phyloP scores from a whole-genome alignment of 2,113 vertebrate genomes.

The Pelecanoides urinatrix region DNA sequence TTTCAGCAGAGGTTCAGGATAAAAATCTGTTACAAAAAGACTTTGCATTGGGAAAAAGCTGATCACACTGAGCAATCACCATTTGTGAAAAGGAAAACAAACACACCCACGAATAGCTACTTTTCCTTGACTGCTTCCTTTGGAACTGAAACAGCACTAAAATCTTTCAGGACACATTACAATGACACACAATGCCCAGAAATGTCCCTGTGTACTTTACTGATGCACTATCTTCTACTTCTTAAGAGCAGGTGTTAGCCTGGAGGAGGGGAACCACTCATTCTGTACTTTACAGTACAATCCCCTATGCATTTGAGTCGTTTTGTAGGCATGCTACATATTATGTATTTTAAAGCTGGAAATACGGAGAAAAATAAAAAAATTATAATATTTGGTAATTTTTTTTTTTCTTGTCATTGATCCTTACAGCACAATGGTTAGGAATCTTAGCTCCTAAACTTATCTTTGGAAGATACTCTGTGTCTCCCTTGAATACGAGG shows the following conservation, averaged over 20 bases:
- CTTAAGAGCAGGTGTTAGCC: neutral
- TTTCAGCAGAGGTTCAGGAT: neutral
- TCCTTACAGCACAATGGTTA: neutral
- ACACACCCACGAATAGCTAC: neutral
- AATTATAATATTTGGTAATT: neutral
- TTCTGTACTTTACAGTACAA: neutral
- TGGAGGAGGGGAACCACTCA: neutral
- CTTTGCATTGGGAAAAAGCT: neutral
- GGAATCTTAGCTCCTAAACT: neutral
- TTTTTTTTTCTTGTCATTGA: neutral
- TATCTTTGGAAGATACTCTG: neutral
- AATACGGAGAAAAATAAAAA: neutral
- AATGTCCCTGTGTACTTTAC: neutral
- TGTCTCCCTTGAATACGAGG: neutral
- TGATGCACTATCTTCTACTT: neutral
- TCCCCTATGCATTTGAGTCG: neutral
- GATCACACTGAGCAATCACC: neutral
- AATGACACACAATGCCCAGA: neutral
- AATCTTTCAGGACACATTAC: neutral
- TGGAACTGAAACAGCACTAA: neutral
- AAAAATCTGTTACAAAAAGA: neutral
- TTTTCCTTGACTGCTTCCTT: neutral
- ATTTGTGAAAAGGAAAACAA: neutral
- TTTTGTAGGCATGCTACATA: neutral
- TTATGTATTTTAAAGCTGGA: neutral